These are phyloP conservation scores for Semibalanus balanoides DNA, from an alignment of 1,140 invertebrate genomes.

Conservation along the genomic window DNA sequence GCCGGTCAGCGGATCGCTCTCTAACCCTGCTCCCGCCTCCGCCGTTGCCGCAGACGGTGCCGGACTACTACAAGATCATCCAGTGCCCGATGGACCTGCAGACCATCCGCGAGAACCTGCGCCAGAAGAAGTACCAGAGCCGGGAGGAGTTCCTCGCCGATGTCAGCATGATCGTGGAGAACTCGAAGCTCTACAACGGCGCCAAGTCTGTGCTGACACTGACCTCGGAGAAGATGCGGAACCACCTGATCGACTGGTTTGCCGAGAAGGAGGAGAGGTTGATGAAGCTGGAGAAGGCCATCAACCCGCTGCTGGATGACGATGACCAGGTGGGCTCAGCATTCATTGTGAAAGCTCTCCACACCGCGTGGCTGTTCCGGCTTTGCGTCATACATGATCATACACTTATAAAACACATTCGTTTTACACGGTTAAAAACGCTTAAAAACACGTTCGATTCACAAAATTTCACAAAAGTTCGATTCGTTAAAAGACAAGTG, in stretches of 20 bases:
- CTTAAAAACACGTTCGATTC: too few species aligned
- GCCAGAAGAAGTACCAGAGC: conserved; percentile 83
- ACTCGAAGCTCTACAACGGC: conserved; percentile 87
- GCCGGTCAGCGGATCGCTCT: too few species aligned
- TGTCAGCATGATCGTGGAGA: conserved; percentile 91
- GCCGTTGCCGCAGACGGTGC: conserved; percentile 44
- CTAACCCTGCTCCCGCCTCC: too few species aligned
- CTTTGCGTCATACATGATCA: too few species aligned
- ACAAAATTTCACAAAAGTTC: too few species aligned
- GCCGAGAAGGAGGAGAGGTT: conserved; percentile 86
- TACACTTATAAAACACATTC: too few species aligned
- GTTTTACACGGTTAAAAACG: too few species aligned
- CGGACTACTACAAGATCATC: conserved; percentile 87
- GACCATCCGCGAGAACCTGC: conserved; percentile 81
- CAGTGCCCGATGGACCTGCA: conserved; percentile 92
- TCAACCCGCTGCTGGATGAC: conserved; percentile 95
- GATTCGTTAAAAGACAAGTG: too few species aligned
- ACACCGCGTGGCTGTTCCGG: too few species aligned
- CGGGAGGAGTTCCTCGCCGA: conserved; percentile 88
- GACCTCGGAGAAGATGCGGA: conserved; percentile 73
- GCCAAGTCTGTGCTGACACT: conserved; percentile 67
- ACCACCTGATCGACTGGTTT: conserved; percentile 65
- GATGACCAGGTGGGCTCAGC: conserved; percentile 66
- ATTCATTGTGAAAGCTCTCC: too few species aligned
- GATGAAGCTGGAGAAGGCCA: conserved; percentile 92